Evolutionary conservation across 2,888 invertebrate genomes (phyloP), one percentile per base, ranked within the genome.

Genomic region (Ennomos fuscantarius): DNA sequence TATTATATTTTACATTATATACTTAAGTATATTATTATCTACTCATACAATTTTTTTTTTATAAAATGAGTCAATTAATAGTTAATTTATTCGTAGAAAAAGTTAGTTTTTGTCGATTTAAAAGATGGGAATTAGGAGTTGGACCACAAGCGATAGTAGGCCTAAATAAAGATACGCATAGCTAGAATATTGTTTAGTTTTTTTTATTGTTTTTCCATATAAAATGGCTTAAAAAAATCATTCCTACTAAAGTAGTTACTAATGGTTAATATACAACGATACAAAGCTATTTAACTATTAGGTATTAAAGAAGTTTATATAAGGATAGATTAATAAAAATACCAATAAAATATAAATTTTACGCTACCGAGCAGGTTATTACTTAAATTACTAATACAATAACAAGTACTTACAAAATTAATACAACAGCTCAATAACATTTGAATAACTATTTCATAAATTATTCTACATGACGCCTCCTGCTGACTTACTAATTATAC

Each of bases 401-500:
- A 63, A 62, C 57, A 53, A 56, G 48, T 56, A 6, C 24, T 24
- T 6, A 51, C 57, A 60, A 54, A 58, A 44, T 58, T 45, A 53
- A 48, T 55, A 52, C 47, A 56, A 49, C 52, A 59, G 51, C 55
- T 55, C 55, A 65, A 63, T 63, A 63, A 44, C 49, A 47, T 57
- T 39, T 46, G 59, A 49, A 63, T 56, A 57, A 51, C 55, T 60
- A 62, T 66, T 71, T 67, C 69, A 74, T 71, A 63, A 74, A 69
- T 67, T 60, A 66, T 65, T 60, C 60, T 55, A 60, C 63, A 72
- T 73, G 66, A 68, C 71, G 71, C 75, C 76, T 78, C 78, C 81
- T 70, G 76, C 73, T 58, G 78, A 57, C 65, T 67, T 58, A 66
- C 62, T 83, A 82, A 83, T 84, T 81, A 81, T 75, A 72, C 64